Evolutionary conservation across 2,113 vertebrate species (phyloP), one percentile per base, ranked within the genome.

Genomic region (Murina feae): DNA sequence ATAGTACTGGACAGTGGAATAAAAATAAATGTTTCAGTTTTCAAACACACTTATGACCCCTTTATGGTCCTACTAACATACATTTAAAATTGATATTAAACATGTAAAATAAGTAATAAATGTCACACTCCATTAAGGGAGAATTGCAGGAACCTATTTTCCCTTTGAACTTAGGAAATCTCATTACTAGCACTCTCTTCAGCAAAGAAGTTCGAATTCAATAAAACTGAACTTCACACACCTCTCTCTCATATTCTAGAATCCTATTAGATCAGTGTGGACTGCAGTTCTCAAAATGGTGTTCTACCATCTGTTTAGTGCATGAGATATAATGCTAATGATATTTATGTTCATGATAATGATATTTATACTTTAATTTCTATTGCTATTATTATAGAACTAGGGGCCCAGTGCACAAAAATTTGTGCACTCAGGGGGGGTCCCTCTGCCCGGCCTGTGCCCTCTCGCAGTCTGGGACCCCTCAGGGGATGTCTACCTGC

Each of bases 51-150:
- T 30, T 66, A 23, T 47, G 58, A 89, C 28, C 28, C 28, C 23
- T 91, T 87, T 58, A 84, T 42, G 16, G 28, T 76, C 53, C 47
- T 90, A 60, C n/a, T 71, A 84, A 92, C 9, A 63, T 51, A 18
- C 58, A 76, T 44, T 86, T 86, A 90, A 93, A 94, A 55, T 30
- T 75, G 51, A 55, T 47, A 69, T 66, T 74, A 91, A 86, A 42
- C 8, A 81, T 75, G 9, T 25, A 65, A 95, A 94, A 95, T 74
- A 86, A 91, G 44, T 66, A 76, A 87, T 5, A 72, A 60, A 88
- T 58, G 44, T 10, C 42, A 81, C 47, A 72, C 5, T 39, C 32
- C 68, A 88, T 71, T 75, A 84, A 94, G 47, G 2, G 35, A 2
- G 35, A 89, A 79, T 49, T 91, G 49, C 47, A 91, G 44, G 51